Conservation (phyloP, 1,140 invertebrate species). For the Callitettix versicolor region DNA sequence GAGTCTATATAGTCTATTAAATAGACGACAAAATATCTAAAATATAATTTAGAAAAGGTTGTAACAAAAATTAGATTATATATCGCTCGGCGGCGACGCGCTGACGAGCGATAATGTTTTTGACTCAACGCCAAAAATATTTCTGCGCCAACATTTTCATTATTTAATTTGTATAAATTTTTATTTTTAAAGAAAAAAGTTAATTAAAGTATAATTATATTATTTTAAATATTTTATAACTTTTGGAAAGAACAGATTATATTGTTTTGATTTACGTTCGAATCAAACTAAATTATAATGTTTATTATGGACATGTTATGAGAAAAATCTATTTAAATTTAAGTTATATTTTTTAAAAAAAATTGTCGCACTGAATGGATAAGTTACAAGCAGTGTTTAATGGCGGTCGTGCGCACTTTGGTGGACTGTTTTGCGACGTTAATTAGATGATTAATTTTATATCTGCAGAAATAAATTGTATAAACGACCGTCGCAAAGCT, state of each 20-base stretch:
- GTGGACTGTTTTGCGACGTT: too few relatives aligned
- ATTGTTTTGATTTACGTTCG: slow-evolving; percentile 17
- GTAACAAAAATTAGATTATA: slow-evolving; percentile 17
- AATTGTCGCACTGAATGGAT: slow-evolving; percentile 2
- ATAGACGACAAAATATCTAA: slow-evolving; percentile 17
- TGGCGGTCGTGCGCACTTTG: background rate
- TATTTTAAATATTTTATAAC: slow-evolving; percentile 14
- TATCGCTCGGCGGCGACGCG: background rate
- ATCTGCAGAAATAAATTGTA: background rate
- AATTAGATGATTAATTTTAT: slow-evolving; percentile 6
- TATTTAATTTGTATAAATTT: slow-evolving; percentile 13
- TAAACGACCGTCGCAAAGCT: background rate
- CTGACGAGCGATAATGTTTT: background rate
- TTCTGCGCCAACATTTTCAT: slow-evolving; percentile 1
- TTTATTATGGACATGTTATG: slow-evolving; percentile 19
- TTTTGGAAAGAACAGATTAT: slow-evolving; percentile 17
- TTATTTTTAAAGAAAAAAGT: slow-evolving; percentile 13
- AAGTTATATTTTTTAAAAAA: slow-evolving; percentile 19
- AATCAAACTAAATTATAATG: slow-evolving; percentile 19
- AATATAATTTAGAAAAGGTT: slow-evolving; percentile 3
- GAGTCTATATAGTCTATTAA: slow-evolving; percentile 20
- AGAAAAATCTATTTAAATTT: slow-evolving; percentile 22
- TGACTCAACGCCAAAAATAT: background rate
- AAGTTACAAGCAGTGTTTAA: slow-evolving; percentile 22
- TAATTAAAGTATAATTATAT: slow-evolving; percentile 19